phyloP scores from a whole-genome alignment of 2,113 vertebrate genomes.

The Gallinago paraguaiae region DNA sequence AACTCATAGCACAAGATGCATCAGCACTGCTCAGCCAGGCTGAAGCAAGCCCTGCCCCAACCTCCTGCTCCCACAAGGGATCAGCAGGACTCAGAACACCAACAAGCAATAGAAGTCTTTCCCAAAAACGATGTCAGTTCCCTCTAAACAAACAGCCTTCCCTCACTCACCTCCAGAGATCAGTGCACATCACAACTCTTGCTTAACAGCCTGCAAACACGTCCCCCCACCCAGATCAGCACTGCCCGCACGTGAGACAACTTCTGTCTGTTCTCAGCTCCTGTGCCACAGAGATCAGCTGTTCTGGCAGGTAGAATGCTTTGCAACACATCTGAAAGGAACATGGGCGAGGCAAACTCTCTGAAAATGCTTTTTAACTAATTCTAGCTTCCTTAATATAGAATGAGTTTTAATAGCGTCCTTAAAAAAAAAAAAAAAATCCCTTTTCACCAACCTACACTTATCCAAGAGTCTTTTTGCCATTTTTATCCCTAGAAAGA shows the following conservation, averaged over 20 bases:
- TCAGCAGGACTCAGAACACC: not conserved
- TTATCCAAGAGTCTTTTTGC: not conserved
- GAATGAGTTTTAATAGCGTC: not conserved
- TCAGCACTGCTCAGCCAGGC: not conserved
- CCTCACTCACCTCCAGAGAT: not conserved
- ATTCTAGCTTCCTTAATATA: not conserved
- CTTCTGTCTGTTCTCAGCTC: not conserved
- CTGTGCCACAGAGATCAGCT: not conserved
- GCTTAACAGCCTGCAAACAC: not conserved
- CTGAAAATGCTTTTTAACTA: not conserved
- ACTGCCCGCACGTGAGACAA: not conserved
- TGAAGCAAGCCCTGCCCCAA: not conserved
- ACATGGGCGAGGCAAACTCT: not conserved
- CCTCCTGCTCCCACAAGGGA: not conserved
- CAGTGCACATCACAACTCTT: not conserved
- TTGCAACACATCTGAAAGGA: not conserved
- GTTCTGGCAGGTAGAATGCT: not conserved
- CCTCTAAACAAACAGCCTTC: not conserved
- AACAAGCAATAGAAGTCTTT: not conserved
- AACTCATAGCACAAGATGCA: not conserved
- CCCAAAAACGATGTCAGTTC: accelerated
- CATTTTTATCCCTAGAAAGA: not conserved
- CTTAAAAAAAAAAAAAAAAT: not conserved
- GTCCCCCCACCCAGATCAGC: accelerated
- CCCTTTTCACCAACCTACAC: not conserved